A percentile compares a stretch with the other conserved stretches of the same genome.
These are phyloP conservation scores for Coptodon rendalli DNA, from an alignment of 2,113 vertebrate species.

Conservation along the genomic window DNA sequence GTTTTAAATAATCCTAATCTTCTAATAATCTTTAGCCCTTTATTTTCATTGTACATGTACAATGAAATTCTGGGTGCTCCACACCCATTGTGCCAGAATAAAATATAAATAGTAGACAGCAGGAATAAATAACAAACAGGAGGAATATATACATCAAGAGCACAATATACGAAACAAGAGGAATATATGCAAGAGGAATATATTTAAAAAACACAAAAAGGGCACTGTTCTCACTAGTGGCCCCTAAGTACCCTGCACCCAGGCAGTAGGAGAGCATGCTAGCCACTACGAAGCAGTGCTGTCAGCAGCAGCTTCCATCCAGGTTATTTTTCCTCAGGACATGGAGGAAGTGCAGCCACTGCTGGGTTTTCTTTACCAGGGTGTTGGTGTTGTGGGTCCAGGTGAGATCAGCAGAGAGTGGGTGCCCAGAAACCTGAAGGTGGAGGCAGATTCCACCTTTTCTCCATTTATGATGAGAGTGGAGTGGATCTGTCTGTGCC, in stretches of 20 bases:
- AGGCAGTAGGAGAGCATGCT: background rate
- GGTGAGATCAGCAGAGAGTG: background rate
- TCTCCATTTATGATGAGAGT: background rate
- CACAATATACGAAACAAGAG: no score
- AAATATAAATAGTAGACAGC: no score
- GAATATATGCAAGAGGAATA: no score
- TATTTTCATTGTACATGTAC: background rate
- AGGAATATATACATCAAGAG: no score
- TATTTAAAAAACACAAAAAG: no score
- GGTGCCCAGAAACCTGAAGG: background rate
- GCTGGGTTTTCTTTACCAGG: background rate
- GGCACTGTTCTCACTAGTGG: background rate
- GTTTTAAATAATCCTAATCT: background rate
- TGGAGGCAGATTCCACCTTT: background rate
- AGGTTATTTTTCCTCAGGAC: background rate
- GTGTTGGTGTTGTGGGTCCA: background rate
- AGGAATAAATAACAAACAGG: no score
- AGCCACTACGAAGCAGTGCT: background rate
- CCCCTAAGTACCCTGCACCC: background rate
- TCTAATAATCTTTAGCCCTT: background rate
- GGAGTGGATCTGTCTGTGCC: background rate
- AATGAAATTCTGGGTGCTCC: no score
- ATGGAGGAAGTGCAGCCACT: background rate
- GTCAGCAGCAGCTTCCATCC: background rate
- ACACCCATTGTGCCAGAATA: no score